phyloP scores from a whole-genome alignment of 2,888 invertebrate species.

The Drosophila paramelanica region DNA sequence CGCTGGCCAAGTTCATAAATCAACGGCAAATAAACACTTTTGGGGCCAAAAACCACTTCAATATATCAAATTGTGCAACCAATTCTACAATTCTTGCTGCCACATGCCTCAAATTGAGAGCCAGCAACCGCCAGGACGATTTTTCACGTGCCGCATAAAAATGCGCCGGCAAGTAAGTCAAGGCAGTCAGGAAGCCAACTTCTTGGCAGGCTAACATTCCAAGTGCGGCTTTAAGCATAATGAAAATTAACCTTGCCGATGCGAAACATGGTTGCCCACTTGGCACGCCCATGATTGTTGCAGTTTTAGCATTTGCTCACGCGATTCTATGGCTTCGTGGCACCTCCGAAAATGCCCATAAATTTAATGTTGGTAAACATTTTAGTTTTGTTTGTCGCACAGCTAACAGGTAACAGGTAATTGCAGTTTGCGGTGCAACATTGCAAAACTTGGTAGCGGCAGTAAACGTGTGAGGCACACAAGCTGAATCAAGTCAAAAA shows the following conservation, averaged over 20 bases:
- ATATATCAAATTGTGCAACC: conserved; percentile 61
- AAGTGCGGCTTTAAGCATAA: conserved; percentile 54
- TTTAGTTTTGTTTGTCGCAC: conserved; percentile 51
- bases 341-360: conserved; percentile 42
- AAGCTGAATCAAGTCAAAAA: conserved; percentile 35
- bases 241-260: conserved; percentile 74
- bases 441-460: conserved; percentile 52
- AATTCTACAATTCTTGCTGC: too few relatives aligned
- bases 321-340: conserved; percentile 33
- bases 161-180: conserved; percentile 14
- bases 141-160: conserved; percentile 38
- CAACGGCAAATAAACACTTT: conserved; percentile 52
- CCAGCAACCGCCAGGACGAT: conserved; percentile 19
- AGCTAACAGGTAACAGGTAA: conserved; percentile 64
- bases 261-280: conserved; percentile 13
- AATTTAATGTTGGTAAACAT: conserved; percentile 53
- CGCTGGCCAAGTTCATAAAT: conserved; percentile 46
- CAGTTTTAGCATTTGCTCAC: conserved; percentile 47
- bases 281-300: conserved; percentile 28
- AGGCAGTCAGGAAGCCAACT: conserved; percentile 12
- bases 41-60: conserved; percentile 56
- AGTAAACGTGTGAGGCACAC: conserved; percentile 50
- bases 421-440: conserved; percentile 62
- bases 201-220: conserved; percentile 29
- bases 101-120: too few relatives aligned